A percentile compares a stretch with the other conserved stretches of the same genome.
phyloP scores from a whole-genome alignment of 2,797 vertebrate genomes.

The Picus viridis region DNA sequence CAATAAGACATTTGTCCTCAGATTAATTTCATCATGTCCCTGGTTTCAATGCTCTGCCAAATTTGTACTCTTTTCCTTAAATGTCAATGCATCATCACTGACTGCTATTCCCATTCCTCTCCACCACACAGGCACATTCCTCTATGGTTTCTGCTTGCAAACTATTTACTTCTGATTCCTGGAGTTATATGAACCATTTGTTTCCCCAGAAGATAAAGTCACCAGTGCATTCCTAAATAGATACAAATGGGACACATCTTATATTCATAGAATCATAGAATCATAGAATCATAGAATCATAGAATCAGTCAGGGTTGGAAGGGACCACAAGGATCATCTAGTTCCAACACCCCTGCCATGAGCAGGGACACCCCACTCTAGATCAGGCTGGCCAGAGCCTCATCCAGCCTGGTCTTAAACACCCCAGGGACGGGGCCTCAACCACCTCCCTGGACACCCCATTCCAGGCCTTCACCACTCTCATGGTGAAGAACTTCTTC shows the following conservation, averaged over 20 bases:
- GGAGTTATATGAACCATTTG: constrained; percentile 10
- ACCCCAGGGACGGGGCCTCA: too few species aligned
- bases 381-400: too few species aligned
- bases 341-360: too few species aligned
- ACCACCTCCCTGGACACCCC: too few species aligned
- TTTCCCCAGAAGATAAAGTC: not conserved
- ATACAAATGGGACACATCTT: constrained; percentile 12
- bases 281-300: too few species aligned
- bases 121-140: not conserved
- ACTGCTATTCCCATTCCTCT: constrained; percentile 49
- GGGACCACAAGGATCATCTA: too few species aligned
- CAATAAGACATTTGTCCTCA: constrained; percentile 69
- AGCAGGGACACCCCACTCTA: too few species aligned
- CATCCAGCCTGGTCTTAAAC: too few species aligned
- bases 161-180: constrained; percentile 13
- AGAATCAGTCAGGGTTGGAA: too few species aligned
- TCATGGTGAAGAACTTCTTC: too few species aligned
- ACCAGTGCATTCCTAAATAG: not conserved
- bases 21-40: constrained; percentile 53
- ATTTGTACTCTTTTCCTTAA: constrained; percentile 53
- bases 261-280: too few species aligned
- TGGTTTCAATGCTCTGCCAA: constrained; percentile 34
- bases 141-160: constrained; percentile 2
- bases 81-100: constrained; percentile 59
- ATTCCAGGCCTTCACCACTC: too few species aligned